phyloP scores from a whole-genome alignment of 1,140 invertebrate genomes.

The Triops longicaudatus region DNA sequence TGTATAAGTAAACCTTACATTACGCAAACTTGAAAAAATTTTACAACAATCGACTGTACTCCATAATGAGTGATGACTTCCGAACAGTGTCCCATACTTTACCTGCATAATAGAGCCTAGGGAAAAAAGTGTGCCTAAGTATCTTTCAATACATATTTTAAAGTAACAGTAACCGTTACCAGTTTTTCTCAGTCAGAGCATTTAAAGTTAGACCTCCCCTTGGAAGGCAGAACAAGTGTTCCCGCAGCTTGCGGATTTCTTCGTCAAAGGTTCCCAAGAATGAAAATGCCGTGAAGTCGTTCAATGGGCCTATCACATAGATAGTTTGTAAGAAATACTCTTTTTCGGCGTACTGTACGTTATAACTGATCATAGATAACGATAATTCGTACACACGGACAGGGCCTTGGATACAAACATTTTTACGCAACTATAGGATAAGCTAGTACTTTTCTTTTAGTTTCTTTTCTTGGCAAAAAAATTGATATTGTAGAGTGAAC shows the following conservation, averaged over 20 bases:
- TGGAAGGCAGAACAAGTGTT: constrained; percentile 57
- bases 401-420: background rate
- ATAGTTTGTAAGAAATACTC: background rate
- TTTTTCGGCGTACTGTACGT: too few relatives aligned
- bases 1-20: background rate
- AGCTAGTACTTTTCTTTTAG: too few relatives aligned
- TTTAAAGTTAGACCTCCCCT: constrained; percentile 55
- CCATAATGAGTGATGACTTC: constrained; percentile 70
- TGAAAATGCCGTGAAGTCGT: constrained; percentile 32
- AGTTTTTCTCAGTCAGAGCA: constrained; percentile 58
- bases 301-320: background rate
- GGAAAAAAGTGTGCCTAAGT: constrained; percentile 26
- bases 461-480: background rate
- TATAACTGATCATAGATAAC: too few relatives aligned
- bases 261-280: constrained; percentile 43
- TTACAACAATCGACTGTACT: constrained; percentile 67
- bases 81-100: constrained; percentile 74
- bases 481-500: background rate
- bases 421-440: background rate
- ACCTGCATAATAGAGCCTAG: constrained; percentile 62
- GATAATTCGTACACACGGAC: too few relatives aligned
- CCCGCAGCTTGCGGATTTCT: constrained; percentile 54
- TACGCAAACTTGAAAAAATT: constrained; percentile 34
- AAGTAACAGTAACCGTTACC: constrained; percentile 41
- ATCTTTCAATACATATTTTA: constrained; percentile 27